These are phyloP conservation scores for Amazona finschi DNA, from an alignment of 2,797 vertebrate genomes.

Conservation along the genomic window DNA sequence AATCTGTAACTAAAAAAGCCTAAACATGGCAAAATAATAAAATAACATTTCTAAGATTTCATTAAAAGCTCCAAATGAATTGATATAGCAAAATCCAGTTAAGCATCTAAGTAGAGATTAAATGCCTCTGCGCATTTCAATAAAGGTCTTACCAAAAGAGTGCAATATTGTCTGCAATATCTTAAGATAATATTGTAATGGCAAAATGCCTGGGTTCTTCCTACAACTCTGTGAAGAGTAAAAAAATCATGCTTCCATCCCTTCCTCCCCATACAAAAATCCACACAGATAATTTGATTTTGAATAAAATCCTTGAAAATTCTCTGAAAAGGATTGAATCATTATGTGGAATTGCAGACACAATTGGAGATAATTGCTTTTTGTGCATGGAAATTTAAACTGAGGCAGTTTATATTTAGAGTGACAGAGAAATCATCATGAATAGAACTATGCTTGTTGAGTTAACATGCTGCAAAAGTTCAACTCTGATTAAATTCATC, in stretches of 20 bases:
- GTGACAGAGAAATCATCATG: background rate
- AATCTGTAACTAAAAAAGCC: background rate
- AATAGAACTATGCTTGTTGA: background rate
- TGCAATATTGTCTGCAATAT: background rate
- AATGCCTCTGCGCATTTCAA: background rate
- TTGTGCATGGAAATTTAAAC: background rate
- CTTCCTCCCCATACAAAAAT: background rate
- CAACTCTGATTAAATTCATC: background rate
- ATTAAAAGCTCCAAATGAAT: background rate
- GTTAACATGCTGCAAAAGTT: background rate
- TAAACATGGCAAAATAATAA: background rate
- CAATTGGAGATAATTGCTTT: conserved; percentile 10
- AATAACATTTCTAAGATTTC: background rate
- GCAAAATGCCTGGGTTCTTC: background rate
- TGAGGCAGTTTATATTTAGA: background rate
- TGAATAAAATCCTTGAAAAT: conserved; percentile 7
- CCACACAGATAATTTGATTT: background rate
- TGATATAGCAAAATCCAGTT: background rate
- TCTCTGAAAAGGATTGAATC: background rate
- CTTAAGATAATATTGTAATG: background rate
- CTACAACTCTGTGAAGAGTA: background rate
- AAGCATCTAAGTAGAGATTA: background rate
- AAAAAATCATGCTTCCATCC: background rate
- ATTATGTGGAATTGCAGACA: background rate
- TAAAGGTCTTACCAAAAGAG: background rate